Base-by-base conservation (phyloP, 1,140 invertebrate genomes). In the Dendroctonus ponderosae region DNA sequence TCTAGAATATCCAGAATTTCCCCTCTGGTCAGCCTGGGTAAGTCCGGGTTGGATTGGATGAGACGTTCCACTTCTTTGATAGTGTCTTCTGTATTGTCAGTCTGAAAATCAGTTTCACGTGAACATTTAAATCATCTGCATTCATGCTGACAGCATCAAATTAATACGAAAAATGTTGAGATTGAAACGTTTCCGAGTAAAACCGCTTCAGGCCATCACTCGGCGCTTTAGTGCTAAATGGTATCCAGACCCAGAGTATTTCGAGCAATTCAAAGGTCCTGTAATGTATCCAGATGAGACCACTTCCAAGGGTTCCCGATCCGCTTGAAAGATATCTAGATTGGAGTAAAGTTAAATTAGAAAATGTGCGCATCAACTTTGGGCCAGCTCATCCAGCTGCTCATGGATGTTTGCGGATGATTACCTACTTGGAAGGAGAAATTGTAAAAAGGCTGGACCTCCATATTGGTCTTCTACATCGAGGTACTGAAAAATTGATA, bases 341-440 rank as follows among this genome's bases (percentile, higher is more conserved):
- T 7, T 8, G 7, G 5, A 2, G 75, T n/a, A 81, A 85, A 71
- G 80, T 80, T 44, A 77, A 76, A 14, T 80, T 89, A 46, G 80
- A 82, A 65, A 89, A 87, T 64, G 83, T 89, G 62, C 80, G 82
- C 37, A 75, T 94, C 5, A 94, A 93, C 75, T 93, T 93, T 79
- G 92, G 92, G 5, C 92, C 91, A 6, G 88, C 90, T 65, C 92
- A 94, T 84, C 91, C 92, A 51, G 91, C 92, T 41, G 92, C 91
- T 70, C 91, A 94, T 75, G 92, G 92, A 38, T 91, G 93, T 42
- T 80, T 93, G n/a, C 83, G 91, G 51, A 79, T 94, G 57, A 83
- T 94, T 5, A 75, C 92, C 40, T 85, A 91, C 71, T 75, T 94
- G 41, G 88, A 91, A 74, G 39, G 40, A 41, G 42, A 66, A 49